Evolutionary conservation across 2,888 invertebrate species (phyloP).

Genomic region (Choreutis nemorana): DNA sequence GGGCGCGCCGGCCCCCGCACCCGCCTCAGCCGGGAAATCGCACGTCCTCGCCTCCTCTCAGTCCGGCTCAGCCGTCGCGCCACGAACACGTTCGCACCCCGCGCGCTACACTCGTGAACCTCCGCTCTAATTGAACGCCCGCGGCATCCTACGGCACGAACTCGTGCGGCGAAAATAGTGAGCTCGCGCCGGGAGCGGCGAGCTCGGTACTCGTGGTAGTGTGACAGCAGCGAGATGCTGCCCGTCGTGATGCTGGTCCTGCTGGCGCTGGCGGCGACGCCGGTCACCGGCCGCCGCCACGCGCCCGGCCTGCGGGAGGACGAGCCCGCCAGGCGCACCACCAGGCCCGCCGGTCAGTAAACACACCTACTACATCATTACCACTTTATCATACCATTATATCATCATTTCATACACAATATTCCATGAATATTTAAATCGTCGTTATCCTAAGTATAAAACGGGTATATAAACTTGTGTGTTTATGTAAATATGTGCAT

Average conservation of each 20-base stretch:
- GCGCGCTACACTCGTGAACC: conserved; percentile 38
- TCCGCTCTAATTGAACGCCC: conserved; percentile 22
- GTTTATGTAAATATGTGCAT: conserved; percentile 48
- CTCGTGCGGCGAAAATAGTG: conserved; percentile 56
- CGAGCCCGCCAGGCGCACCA: conserved; percentile 70
- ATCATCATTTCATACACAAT: conserved; percentile 2
- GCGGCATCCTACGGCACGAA: conserved; percentile 28
- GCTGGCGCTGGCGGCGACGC: conserved; percentile 42
- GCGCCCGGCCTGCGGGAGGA: conserved; percentile 72
- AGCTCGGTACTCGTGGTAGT: conserved; percentile 30
- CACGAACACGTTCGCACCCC: conserved; percentile 44
- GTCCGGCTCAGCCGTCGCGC: conserved; percentile 57
- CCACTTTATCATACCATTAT: conserved; percentile 18
- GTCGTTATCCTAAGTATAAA: not conserved
- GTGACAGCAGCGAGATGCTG: conserved; percentile 37
- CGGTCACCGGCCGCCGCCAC: conserved; percentile 59
- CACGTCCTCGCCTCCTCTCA: conserved; percentile 43
- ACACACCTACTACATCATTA: conserved; percentile 17
- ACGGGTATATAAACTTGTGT: conserved; percentile 22
- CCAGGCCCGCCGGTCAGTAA: conserved; percentile 73
- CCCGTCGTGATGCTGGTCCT: conserved; percentile 39
- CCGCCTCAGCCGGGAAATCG: conserved; percentile 55
- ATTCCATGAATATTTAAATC: not conserved
- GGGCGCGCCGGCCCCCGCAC: conserved; percentile 54
- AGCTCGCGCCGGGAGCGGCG: conserved; percentile 50